Evolutionary conservation across 2,888 invertebrate species (phyloP), one percentile per base, ranked within the genome.

Genomic region (Mystacides longicornis): DNA sequence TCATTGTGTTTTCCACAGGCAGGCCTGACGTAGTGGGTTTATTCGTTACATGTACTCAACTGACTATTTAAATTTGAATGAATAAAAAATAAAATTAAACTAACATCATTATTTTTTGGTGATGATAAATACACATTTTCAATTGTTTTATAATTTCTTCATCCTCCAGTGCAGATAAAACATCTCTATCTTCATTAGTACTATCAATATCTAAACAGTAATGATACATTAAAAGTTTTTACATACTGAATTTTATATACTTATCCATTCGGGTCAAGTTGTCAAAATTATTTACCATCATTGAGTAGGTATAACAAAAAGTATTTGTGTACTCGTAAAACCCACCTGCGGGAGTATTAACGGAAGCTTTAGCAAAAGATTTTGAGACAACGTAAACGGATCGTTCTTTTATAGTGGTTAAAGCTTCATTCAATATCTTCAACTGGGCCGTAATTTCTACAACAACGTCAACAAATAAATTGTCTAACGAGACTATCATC

Each of bases 391-490:
- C 3, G 14, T n/a, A 4, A 37, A 37, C 16, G 14, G 37, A 31
- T 11, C 49, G 16, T 33, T 49, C 33, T n/a, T 20, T 49, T 2
- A 49, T 16, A 2, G 49, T 49, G 7, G 19, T 18, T 18, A 49
- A n/a, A 20, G 49, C 49, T 33, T 33, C 5, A 20, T 49, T 49
- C 19, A 49, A 18, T 18, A 49, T 49, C 20, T 49, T 20, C 16
- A 7, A 31, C n/a, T 49, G 49, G 4, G 49, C 33, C 20, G 31
- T 49, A 9, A 49, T 9, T n/a, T 49, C 23, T 3, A 49, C 16
- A 5, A 20, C 23, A 16, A 49, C 3, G 18, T 33, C 31, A n/a
- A 49, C 49, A 33, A 49, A 49, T 18, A 49, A 11, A 22, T 49
- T 49, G 33, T 49, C 49, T n/a, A 49, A 33, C 7, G 21, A 3